Percentiles rank a stretch among this genome's conserved stretches.
phyloP scores from a whole-genome alignment of 2,888 invertebrate species.

The Campaea margaritaria region DNA sequence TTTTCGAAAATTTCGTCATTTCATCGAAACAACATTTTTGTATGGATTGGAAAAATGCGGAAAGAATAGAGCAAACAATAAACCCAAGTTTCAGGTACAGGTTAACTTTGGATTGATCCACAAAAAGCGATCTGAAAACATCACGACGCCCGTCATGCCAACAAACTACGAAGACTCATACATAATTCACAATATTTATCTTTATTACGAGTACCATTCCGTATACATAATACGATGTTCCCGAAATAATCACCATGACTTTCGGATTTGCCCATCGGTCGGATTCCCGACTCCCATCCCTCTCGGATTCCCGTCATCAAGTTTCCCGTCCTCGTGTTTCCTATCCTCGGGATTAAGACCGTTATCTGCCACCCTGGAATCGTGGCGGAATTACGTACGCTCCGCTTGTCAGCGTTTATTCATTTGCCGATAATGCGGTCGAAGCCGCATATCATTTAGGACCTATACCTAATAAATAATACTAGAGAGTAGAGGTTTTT shows the following conservation, averaged over 20 bases:
- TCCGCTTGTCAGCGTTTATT: slow-evolving; percentile 57
- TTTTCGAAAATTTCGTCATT: too few species aligned
- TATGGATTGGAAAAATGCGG: too few species aligned
- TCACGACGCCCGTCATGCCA: not conserved
- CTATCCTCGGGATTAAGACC: slow-evolving; percentile 40
- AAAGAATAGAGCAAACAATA: too few species aligned
- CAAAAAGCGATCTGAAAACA: not conserved
- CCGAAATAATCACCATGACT: slow-evolving; percentile 32
- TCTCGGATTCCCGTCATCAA: slow-evolving; percentile 22
- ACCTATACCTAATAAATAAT: not conserved
- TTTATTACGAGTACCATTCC: slow-evolving; percentile 26
- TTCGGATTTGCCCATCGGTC: slow-evolving; percentile 25
- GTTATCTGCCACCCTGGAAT: slow-evolving; percentile 51
- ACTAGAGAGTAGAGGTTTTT: not conserved
- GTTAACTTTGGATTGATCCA: not conserved
- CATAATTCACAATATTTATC: slow-evolving; percentile 29
- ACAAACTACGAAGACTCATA: slow-evolving; percentile 13
- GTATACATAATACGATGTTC: slow-evolving; percentile 19
- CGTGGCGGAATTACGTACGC: slow-evolving; percentile 48
- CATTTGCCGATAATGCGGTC: slow-evolving; percentile 44
- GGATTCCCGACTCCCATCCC: slow-evolving; percentile 11
- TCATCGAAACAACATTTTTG: too few species aligned
- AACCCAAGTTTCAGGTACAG: not conserved
- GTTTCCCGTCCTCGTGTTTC: slow-evolving; percentile 23
- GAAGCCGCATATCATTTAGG: slow-evolving; percentile 35